These are phyloP conservation scores for Drosophila monieri DNA, from an alignment of 2,888 invertebrate genomes.

Conservation along the genomic window DNA sequence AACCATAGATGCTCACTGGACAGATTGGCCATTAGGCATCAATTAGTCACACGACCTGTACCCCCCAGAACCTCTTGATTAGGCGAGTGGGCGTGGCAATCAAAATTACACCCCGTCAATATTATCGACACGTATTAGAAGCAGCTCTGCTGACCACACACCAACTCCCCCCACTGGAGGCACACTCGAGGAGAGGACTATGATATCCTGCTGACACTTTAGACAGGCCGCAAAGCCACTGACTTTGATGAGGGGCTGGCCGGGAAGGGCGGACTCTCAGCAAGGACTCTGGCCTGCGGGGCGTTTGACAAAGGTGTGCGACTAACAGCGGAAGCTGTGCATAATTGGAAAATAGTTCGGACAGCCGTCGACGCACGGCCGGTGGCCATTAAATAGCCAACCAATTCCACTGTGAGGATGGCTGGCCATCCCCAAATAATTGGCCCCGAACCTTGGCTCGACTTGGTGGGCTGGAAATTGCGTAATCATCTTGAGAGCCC, in stretches of 20 bases:
- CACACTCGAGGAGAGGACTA: constrained; percentile 12
- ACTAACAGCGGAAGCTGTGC: constrained; percentile 51
- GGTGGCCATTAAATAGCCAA: constrained; percentile 49
- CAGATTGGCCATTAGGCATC: constrained; percentile 65
- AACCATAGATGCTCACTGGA: background rate
- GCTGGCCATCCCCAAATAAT: constrained; percentile 19
- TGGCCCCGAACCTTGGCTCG: constrained; percentile 20
- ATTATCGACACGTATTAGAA: constrained; percentile 57
- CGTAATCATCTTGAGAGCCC: constrained; percentile 21
- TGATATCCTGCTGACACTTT: constrained; percentile 68
- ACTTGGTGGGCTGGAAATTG: constrained; percentile 17
- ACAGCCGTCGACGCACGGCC: constrained; percentile 16
- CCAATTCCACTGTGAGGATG: background rate
- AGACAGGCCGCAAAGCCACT: constrained; percentile 44
- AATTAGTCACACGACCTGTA: constrained; percentile 64
- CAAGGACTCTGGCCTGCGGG: constrained; percentile 2
- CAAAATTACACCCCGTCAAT: constrained; percentile 73
- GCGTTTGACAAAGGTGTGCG: constrained; percentile 42
- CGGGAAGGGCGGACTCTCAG: background rate
- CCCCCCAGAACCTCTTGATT: constrained; percentile 48
- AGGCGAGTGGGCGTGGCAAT: constrained; percentile 52
- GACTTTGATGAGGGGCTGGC: constrained; percentile 61
- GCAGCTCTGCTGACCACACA: constrained; percentile 10
- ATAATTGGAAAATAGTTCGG: constrained; percentile 70
- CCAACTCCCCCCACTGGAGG: background rate